These are phyloP conservation scores for Onychostoma macrolepis DNA, from an alignment of 2,113 vertebrate species.

Conservation along the genomic window DNA sequence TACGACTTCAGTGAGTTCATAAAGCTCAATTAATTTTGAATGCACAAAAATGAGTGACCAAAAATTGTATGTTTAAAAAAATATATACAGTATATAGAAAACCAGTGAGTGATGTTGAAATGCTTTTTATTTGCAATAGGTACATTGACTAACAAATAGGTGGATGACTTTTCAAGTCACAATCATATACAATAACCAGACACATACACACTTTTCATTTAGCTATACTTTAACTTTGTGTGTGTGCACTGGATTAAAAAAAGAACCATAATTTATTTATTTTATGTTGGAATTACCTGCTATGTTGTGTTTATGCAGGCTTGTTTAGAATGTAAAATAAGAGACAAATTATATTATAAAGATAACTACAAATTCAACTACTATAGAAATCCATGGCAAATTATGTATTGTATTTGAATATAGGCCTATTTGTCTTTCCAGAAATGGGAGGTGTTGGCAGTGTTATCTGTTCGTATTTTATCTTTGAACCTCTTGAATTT, in stretches of 20 bases:
- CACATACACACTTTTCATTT: not conserved
- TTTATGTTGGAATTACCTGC: not conserved
- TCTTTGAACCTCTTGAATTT: not conserved
- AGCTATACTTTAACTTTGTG: not conserved
- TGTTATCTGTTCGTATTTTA: not conserved
- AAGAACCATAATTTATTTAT: not conserved
- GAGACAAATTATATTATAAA: not conserved
- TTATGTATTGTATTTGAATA: not conserved
- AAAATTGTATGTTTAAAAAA: not conserved
- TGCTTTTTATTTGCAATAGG: not conserved
- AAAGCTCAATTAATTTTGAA: not conserved
- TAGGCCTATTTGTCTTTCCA: not conserved
- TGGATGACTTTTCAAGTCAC: not conserved
- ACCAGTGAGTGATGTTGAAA: not conserved
- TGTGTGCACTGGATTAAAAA: not conserved
- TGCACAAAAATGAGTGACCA: not conserved
- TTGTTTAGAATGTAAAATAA: not conserved
- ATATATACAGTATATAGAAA: not conserved
- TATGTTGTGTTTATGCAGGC: not conserved
- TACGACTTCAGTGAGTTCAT: not conserved
- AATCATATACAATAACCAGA: not conserved
- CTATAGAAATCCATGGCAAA: not conserved
- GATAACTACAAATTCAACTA: not conserved
- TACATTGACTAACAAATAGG: not conserved
- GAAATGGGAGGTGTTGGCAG: not conserved